Evolutionary conservation across 2,888 invertebrate species (phyloP), one percentile per base, ranked within the genome.

Genomic region (Pteria penguin): DNA sequence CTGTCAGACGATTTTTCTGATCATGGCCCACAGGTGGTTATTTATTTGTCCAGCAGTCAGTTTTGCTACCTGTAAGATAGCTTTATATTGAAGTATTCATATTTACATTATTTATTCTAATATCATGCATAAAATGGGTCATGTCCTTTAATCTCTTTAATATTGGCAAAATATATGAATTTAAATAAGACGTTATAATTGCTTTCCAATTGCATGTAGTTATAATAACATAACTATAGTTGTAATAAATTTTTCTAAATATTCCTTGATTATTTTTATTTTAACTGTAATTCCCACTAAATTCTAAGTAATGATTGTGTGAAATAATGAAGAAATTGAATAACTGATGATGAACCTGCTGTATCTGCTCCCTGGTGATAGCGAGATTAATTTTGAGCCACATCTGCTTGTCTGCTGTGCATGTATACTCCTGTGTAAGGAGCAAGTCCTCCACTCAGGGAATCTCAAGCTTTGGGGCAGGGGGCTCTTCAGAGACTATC

Each of bases 1-100:
- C 58, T 32, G 57, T 58, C 24, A 55, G 22, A 1, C 68, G 68
- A 24, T 68, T 68, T 57, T 68, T 18, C 68, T 57, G 4, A 68
- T 2, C 32, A 58, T n/a, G 8, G 57, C 24, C 68, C 68, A 68
- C 4, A 68, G 18, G 27, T 68, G 57, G 24, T 32, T 69, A 5
- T 27, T 67, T 55, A 29, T 29, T 14, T 67, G 67, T 11, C 18
- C 57, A 22, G 31, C 32, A 4, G 55, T 29, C 14, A 67, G 2
- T 22, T 55, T 26, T 67, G 31, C 67, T 36, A 67, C 67, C 67
- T 55, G 22, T 22, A 55, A 67, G 55, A 11, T 14, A 26, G 4
- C 14, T 8, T 61, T 27, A 61, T 8, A 57, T 45, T 18, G 8
- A 18, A 11, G 8, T 45, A 45, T 45, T 45, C 45, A 45, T 8